A percentile compares a stretch with the other conserved stretches of the same genome.
Conservation (phyloP, 2,888 invertebrate genomes). For the Schizotus pectinicornis region DNA sequence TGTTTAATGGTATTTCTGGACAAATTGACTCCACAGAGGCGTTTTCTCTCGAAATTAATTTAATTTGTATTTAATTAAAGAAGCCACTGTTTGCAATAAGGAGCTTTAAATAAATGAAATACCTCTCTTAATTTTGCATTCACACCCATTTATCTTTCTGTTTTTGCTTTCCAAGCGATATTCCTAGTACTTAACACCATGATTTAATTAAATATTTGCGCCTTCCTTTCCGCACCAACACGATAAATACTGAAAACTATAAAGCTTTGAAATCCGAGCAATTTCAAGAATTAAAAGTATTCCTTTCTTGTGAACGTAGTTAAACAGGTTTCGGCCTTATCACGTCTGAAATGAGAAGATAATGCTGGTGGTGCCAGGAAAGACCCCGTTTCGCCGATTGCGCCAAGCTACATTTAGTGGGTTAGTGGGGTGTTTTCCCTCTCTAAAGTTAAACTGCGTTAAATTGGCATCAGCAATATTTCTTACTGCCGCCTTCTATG, state of each 20-base stretch:
- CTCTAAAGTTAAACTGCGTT: conserved; percentile 25
- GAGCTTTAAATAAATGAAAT: conserved; percentile 10
- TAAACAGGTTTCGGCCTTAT: not conserved
- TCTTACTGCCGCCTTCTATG: conserved; percentile 23
- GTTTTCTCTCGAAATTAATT: not conserved
- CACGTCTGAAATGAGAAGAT: not conserved
- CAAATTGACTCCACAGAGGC: not conserved
- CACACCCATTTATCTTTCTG: not conserved
- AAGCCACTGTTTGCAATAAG: not conserved
- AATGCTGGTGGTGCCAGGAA: not conserved
- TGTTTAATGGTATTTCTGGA: no score
- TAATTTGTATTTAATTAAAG: conserved; percentile 6
- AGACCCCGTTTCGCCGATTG: not conserved
- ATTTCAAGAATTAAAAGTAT: no score
- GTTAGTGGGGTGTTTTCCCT: conserved; percentile 6
- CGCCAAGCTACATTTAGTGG: conserved; percentile 1
- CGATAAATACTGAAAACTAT: no score
- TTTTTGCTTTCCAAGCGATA: not conserved
- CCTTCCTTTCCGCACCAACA: no score
- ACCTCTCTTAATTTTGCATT: not conserved
- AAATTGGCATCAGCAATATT: conserved; percentile 29
- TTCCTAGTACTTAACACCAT: no score
- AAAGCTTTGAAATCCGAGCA: no score
- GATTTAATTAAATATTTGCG: no score
- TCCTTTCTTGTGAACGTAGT: no score